Conservation (phyloP, 2,113 vertebrate species). For the Peromyscus maniculatus region DNA sequence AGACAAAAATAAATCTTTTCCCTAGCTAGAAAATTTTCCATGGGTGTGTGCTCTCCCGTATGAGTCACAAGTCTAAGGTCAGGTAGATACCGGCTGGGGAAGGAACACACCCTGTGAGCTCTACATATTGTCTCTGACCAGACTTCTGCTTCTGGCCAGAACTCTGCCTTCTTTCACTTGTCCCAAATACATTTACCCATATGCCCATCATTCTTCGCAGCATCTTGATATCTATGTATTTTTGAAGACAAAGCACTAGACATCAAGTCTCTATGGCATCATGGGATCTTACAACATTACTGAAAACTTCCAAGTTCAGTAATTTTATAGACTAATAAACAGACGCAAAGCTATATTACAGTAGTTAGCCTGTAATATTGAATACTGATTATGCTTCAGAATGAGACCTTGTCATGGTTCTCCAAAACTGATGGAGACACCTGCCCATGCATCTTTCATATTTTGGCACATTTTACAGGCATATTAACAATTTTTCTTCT, state of each 20-base stretch:
- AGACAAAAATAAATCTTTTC: slow-evolving; percentile 72
- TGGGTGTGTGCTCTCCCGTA: neutral
- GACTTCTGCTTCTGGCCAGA: neutral
- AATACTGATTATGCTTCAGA: neutral
- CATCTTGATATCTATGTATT: neutral
- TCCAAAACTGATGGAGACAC: neutral
- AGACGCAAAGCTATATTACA: neutral
- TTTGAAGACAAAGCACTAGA: neutral
- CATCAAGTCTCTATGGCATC: neutral
- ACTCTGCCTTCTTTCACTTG: neutral
- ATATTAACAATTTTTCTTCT: neutral
- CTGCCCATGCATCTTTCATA: neutral
- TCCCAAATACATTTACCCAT: neutral
- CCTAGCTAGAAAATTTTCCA: slow-evolving; percentile 52
- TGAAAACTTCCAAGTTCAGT: neutral
- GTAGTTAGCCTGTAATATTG: neutral
- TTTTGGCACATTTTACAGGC: slow-evolving; percentile 7
- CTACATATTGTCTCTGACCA: neutral
- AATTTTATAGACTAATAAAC: slow-evolving; percentile 11
- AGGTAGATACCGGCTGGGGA: slow-evolving; percentile 34
- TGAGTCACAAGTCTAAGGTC: slow-evolving; percentile 65
- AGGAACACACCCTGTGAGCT: neutral
- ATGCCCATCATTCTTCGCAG: neutral
- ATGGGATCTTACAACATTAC: neutral
- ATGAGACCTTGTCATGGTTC: neutral